Evolutionary conservation across 2,888 invertebrate species (phyloP), one percentile per base, ranked within the genome.

Genomic region (Dicroscelio sp.): DNA sequence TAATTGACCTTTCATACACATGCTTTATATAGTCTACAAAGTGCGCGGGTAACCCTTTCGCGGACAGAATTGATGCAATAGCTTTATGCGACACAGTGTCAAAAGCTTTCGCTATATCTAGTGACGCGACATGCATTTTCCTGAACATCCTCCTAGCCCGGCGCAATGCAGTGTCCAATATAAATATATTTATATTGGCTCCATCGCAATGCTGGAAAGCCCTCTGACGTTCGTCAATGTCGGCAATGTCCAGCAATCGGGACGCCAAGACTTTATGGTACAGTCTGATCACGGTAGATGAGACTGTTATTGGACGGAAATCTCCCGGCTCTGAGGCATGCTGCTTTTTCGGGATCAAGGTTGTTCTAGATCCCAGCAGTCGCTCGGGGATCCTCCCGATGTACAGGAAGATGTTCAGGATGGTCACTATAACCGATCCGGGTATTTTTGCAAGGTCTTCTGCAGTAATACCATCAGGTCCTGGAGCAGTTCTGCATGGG

Each of bases 171-270:
- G 35, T 10, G 31, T 90, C 90, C 17, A 90, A 78, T 1, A 90
- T 48, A 55, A 93, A 91, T 1, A 88, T 86, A n/a, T 93, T 94
- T 1, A 90, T 86, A 0, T 90, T 60, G 10, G 92, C 90, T 0
- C 93, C 94, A 43, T 94, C 94, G 10, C 48, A 73, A 14, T 69
- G 38, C 0, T 35, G 27, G n/a, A 95, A 95, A 0, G 92, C 94
- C 10, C 83, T 69, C 30, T 95, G 94, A 1, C 92, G 33, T 0
- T 31, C 10, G 31, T 95, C 94, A 0, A 94, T 52, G 0, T 60
- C 23, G 3, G 35, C 71, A 33, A 76, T 69, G 2, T 20, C 43
- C n/a, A 60, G 25, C 3, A 83, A 12, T 17, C 85, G 58, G 12
- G 38, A n/a, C 8, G 86, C 69, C 0, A 69, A 23, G 1, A 86